Conservation (phyloP, 2,888 invertebrate species). For the Laothoe populi region DNA sequence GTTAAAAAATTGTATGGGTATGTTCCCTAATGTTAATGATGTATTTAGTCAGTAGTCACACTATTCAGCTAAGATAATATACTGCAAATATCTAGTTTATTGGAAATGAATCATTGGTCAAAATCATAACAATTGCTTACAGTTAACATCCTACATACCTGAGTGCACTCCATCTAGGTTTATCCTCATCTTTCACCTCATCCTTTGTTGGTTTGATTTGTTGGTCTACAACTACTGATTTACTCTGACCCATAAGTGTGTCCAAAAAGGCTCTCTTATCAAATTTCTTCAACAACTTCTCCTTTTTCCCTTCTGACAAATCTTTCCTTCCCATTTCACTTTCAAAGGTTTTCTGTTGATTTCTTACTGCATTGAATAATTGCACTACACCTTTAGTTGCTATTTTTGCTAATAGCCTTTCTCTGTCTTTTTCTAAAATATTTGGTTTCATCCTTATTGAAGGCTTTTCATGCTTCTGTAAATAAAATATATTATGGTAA, state of each 20-base stretch:
- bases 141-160: conserved; percentile 51
- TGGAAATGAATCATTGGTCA: too few species aligned
- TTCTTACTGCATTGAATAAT: conserved; percentile 94
- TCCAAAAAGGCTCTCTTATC: conserved; percentile 91
- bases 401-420: conserved; percentile 91
- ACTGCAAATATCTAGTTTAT: too few species aligned
- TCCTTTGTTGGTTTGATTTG: conserved; percentile 65
- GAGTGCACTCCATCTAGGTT: conserved; percentile 86
- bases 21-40: too few species aligned
- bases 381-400: conserved; percentile 97
- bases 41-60: too few species aligned
- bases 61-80: too few species aligned
- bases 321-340: conserved; percentile 89
- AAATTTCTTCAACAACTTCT: conserved; percentile 90
- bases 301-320: conserved; percentile 90
- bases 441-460: conserved; percentile 90
- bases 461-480: conserved; percentile 86
- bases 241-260: conserved; percentile 89
- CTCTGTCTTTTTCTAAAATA: conserved; percentile 90
- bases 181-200: conserved; percentile 66
- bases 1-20: too few species aligned
- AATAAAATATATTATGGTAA: conserved; percentile 37
- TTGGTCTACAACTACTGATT: conserved; percentile 82
- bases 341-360: conserved; percentile 92
- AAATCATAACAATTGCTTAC: too few species aligned